Evolutionary conservation across 2,797 vertebrate genomes (phyloP).

Genomic region (Mastacembelus armatus): DNA sequence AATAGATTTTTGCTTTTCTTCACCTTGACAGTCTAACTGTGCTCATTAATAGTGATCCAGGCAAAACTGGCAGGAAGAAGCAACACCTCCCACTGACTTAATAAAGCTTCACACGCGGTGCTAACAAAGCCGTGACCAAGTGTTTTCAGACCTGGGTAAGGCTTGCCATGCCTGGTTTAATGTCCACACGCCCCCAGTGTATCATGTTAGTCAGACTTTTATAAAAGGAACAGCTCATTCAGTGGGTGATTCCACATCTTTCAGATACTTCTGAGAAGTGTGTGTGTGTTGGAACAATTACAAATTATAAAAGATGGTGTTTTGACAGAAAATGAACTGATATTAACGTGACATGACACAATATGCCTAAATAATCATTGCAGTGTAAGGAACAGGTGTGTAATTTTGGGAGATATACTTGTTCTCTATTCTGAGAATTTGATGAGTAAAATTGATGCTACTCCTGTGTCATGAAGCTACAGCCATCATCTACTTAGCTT

Average conservation of each 20-base stretch:
- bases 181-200: slow-evolving; percentile 9
- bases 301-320: neutral
- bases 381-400: neutral
- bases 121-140: slow-evolving; percentile 24
- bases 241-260: slow-evolving; percentile 23
- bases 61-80: slow-evolving; percentile 15
- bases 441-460: neutral
- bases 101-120: slow-evolving; percentile 29
- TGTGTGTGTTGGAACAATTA: neutral
- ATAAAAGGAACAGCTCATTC: slow-evolving; percentile 18
- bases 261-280: neutral
- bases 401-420: no score
- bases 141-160: slow-evolving; percentile 26
- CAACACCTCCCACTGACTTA: slow-evolving; percentile 57
- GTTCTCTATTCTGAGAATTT: neutral
- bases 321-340: neutral
- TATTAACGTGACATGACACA: neutral
- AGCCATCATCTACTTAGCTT: no score
- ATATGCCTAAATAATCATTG: no score
- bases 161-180: neutral
- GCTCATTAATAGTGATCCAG: slow-evolving; percentile 45
- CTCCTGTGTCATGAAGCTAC: no score
- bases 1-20: slow-evolving; percentile 9
- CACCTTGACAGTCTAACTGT: slow-evolving; percentile 20
- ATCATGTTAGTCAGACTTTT: slow-evolving; percentile 30